Evolutionary conservation across 1,140 invertebrate species (phyloP).

Genomic region (Drosophila seguyi): DNA sequence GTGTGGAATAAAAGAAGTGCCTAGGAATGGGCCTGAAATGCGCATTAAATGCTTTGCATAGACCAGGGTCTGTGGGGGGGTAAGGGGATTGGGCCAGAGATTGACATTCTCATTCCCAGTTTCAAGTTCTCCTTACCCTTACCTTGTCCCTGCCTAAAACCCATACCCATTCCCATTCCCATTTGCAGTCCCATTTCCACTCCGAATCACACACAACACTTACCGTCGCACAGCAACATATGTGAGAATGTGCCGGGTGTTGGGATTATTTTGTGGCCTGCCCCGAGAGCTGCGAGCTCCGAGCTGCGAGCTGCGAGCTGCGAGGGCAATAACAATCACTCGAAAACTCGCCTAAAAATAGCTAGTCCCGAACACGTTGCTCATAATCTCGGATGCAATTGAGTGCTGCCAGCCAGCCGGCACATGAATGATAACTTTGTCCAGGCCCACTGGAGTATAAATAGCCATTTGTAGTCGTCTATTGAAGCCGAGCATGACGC

Average conservation of each 20-base stretch:
- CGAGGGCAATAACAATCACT: slow-evolving; percentile 61
- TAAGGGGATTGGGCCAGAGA: slow-evolving; percentile 33
- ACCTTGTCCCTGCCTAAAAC: not conserved
- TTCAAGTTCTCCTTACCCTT: not conserved
- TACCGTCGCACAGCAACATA: slow-evolving; percentile 33
- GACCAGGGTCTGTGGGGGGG: slow-evolving; percentile 26
- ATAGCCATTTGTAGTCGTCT: slow-evolving; percentile 44
- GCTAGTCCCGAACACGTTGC: slow-evolving; percentile 46
- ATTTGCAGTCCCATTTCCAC: slow-evolving; percentile 27
- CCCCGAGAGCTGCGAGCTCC: not conserved
- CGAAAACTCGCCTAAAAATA: slow-evolving; percentile 69
- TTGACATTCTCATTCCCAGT: slow-evolving; percentile 41
- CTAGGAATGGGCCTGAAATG: slow-evolving; percentile 60
- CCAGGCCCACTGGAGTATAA: slow-evolving; percentile 42
- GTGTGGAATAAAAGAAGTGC: slow-evolving; percentile 26
- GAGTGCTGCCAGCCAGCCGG: slow-evolving; percentile 28
- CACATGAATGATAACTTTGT: slow-evolving; percentile 50
- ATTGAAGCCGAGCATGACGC: slow-evolving; percentile 46
- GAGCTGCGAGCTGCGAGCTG: slow-evolving; percentile 5
- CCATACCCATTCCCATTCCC: slow-evolving; percentile 1
- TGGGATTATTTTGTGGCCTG: slow-evolving; percentile 76
- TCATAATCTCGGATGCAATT: slow-evolving; percentile 56
- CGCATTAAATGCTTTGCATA: slow-evolving; percentile 65
- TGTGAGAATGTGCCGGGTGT: slow-evolving; percentile 67
- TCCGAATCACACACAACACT: slow-evolving; percentile 27